Conservation (phyloP, 2,888 invertebrate species). For the Rhingia rostrata region DNA sequence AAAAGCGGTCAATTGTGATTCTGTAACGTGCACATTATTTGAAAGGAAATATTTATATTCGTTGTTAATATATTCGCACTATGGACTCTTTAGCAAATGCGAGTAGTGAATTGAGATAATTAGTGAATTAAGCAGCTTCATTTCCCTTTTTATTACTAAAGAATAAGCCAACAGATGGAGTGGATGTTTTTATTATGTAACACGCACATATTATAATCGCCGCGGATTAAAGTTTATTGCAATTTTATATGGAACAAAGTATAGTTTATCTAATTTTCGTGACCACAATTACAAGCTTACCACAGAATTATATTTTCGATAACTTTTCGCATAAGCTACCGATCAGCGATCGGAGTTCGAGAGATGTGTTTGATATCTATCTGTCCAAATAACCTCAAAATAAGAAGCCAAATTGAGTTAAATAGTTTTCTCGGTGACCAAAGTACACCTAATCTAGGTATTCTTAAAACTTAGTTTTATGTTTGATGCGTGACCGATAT, state of each 20-base stretch:
- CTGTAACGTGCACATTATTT: slow-evolving; percentile 22
- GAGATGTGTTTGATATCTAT: too few relatives aligned
- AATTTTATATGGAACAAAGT: neutral
- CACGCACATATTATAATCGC: neutral
- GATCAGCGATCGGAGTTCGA: neutral
- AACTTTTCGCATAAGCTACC: neutral
- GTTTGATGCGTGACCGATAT: neutral
- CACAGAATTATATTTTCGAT: neutral
- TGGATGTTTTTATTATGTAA: neutral
- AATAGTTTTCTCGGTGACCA: neutral
- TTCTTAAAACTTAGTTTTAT: neutral
- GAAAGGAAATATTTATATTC: neutral
- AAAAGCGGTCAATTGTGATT: neutral
- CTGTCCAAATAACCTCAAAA: too few relatives aligned
- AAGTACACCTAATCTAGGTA: neutral
- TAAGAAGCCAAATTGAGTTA: neutral
- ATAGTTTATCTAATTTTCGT: neutral
- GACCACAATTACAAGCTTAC: neutral
- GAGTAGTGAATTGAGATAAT: too few relatives aligned
- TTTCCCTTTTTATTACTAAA: too few relatives aligned
- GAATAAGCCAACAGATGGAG: too few relatives aligned
- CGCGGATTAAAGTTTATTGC: neutral
- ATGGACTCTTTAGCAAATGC: neutral
- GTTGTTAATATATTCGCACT: neutral
- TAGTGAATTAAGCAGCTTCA: too few relatives aligned